Percentiles rank a stretch among this genome's conserved stretches.
phyloP scores from a whole-genome alignment of 2,113 vertebrate genomes.

The Rhineura floridana region DNA sequence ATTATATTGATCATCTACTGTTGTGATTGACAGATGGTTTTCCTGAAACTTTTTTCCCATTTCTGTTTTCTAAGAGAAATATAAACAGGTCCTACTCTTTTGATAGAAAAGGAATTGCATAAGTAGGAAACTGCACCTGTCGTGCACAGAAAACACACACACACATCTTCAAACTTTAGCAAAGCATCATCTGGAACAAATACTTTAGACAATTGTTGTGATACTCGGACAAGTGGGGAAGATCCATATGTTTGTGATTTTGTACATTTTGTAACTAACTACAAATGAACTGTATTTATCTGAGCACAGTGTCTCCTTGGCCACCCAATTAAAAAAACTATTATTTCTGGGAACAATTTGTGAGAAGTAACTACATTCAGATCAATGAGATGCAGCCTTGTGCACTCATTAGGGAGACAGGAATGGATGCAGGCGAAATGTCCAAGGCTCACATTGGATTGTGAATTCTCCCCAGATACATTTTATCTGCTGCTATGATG shows the following conservation, averaged over 20 bases:
- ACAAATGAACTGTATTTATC: not conserved
- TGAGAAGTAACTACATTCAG: not conserved
- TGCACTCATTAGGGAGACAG: not conserved
- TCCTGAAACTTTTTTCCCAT: not conserved
- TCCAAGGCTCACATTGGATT: not conserved
- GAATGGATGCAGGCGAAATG: not conserved
- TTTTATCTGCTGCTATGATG: not conserved
- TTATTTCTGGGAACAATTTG: not conserved
- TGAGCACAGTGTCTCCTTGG: not conserved
- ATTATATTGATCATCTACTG: not conserved
- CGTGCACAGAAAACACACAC: slow-evolving; percentile 3
- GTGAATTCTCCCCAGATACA: not conserved
- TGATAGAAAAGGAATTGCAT: not conserved
- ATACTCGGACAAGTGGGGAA: not conserved
- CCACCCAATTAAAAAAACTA: not conserved
- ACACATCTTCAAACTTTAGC: not conserved
- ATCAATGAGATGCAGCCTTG: not conserved
- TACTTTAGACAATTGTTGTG: not conserved
- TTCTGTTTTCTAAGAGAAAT: not conserved
- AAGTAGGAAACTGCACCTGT: not conserved
- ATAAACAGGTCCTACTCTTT: not conserved
- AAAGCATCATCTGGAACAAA: not conserved
- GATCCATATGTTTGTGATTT: not conserved
- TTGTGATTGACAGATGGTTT: not conserved
- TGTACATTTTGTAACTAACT: not conserved